Evolutionary conservation across 2,113 vertebrate species (phyloP), one percentile per base, ranked within the genome.

Genomic region (Lepus timidus): DNA sequence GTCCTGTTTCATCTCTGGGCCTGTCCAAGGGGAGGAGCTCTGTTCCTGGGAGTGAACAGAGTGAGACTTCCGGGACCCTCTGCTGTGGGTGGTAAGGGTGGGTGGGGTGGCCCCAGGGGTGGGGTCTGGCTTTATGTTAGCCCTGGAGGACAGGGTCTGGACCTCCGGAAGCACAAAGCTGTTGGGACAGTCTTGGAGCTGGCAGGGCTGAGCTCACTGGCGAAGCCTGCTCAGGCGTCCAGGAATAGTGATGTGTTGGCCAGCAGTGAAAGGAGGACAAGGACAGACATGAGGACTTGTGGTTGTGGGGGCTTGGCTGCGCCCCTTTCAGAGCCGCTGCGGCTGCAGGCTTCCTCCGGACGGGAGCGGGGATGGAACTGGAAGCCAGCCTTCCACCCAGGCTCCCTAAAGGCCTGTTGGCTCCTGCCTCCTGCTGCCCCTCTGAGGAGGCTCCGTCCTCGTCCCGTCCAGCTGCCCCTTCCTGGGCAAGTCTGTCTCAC

Each of bases 201-300:
- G 44, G 44, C 71, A 12, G 68, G 82, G 62, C 81, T 31, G 93
- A 96, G 86, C 84, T 96, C 91, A 95, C 55, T 76, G 68, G 8
- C 52, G 61, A 62, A 93, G 71, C 64, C 84, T 73, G 58, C 86
- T 96, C 76, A 88, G 93, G 78, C 52, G 33, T 89, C 87, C 85
- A 94, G 92, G 88, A 82, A 87, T 67, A 96, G 90, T 96, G 92
- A 88, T 85, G 75, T 79, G 75, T 91, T 92, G 92, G 76, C 44
- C 84, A 82, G 51, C 12, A 44, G 36, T 44, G 84, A 78, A 95
- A 96, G 33, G 22, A 97, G 95, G 94, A 62, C 92, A 90, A 88
- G 87, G 85, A 36, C 78, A 83, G 76, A 73, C 1, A 0, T 64
- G 65, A 71, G 23, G 22, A 83, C 55, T 76, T 44, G 23, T 73